These are phyloP conservation scores for Idaea biselata DNA, from an alignment of 2,888 invertebrate species.

Conservation along the genomic window DNA sequence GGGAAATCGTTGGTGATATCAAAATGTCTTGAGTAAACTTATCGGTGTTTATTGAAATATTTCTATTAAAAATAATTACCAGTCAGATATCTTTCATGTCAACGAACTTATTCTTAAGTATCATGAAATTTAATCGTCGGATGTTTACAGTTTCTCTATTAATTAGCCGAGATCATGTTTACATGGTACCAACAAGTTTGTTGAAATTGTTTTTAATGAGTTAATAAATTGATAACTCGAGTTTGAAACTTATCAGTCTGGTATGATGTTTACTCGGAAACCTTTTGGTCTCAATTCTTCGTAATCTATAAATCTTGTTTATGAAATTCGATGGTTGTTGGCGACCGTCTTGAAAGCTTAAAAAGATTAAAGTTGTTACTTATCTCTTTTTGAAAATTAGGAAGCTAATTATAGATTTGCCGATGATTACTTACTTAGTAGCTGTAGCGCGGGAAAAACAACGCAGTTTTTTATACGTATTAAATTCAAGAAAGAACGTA, in stretches of 20 bases:
- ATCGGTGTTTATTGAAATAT: too few species aligned
- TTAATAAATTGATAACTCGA: not conserved
- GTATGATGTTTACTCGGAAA: not conserved
- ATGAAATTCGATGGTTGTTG: not conserved
- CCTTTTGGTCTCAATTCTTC: not conserved
- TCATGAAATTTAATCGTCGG: not conserved
- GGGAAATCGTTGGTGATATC: too few species aligned
- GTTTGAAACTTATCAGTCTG: not conserved
- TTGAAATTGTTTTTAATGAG: conserved; percentile 1
- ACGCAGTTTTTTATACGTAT: too few species aligned
- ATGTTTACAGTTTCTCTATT: not conserved
- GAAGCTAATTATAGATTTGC: too few species aligned
- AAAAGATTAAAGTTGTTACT: not conserved
- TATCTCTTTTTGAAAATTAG: too few species aligned
- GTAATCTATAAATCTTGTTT: not conserved
- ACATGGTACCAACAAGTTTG: conserved; percentile 1
- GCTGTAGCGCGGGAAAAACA: too few species aligned
- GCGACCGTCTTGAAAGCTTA: not conserved
- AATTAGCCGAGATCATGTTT: not conserved
- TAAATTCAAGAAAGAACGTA: too few species aligned
- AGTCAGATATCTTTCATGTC: too few species aligned
- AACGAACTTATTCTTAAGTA: not conserved
- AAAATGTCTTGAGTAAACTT: too few species aligned
- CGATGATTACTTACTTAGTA: too few species aligned
- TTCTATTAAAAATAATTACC: too few species aligned